Evolutionary conservation across 1,140 invertebrate genomes (phyloP).

Genomic region (Metopolophium dirhodum): DNA sequence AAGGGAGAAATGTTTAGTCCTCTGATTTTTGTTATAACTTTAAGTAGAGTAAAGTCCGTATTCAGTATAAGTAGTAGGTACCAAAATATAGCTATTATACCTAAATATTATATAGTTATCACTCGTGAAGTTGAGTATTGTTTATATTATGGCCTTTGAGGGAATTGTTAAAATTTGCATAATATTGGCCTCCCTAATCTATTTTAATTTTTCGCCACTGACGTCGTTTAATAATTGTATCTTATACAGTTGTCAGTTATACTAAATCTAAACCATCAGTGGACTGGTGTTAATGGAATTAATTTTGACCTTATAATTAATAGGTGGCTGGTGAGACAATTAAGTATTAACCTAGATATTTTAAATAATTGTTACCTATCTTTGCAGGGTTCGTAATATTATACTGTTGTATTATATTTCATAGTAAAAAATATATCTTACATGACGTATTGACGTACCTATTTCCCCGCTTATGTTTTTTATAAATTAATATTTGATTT

Average conservation of each 20-base stretch:
- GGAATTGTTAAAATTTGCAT: background rate
- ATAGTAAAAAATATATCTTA: background rate
- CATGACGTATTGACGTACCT: background rate
- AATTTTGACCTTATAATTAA: background rate
- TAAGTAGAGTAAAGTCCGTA: background rate
- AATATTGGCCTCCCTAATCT: background rate
- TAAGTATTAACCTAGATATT: background rate
- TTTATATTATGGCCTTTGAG: background rate
- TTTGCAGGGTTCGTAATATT: background rate
- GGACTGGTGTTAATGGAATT: background rate
- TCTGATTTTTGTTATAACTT: background rate
- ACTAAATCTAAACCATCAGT: background rate
- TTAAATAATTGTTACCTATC: background rate
- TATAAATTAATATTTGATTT: background rate
- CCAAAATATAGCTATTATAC: too few relatives aligned
- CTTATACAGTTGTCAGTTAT: background rate
- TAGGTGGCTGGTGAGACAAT: background rate
- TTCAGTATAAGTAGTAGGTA: background rate
- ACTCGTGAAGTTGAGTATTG: background rate
- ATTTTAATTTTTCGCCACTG: background rate
- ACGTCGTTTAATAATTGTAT: background rate
- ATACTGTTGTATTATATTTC: background rate
- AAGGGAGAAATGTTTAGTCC: background rate
- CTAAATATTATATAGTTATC: background rate
- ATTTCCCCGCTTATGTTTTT: background rate